These are phyloP conservation scores for Lissonota sp. DNA, from an alignment of 2,888 invertebrate species.

Conservation along the genomic window DNA sequence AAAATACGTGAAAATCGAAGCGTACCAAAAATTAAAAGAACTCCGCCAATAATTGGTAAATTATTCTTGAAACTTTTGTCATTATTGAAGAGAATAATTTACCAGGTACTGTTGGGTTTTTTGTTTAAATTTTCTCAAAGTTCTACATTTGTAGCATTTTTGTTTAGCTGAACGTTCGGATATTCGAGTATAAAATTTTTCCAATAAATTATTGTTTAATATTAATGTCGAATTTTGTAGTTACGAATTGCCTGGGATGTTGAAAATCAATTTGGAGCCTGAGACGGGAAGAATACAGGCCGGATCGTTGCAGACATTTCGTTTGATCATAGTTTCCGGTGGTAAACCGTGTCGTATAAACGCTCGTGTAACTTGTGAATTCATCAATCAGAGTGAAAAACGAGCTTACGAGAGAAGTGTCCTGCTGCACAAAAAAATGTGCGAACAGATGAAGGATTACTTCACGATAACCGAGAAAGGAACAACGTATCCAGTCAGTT, in stretches of 20 bases:
- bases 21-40: background rate
- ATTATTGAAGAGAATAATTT: too few species aligned
- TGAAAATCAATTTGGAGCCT: conserved; percentile 74
- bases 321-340: conserved; percentile 78
- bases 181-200: too few species aligned
- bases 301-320: conserved; percentile 77
- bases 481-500: conserved; percentile 76
- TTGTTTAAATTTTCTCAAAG: too few species aligned
- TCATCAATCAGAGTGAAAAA: conserved; percentile 81
- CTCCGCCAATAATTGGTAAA: background rate
- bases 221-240: conserved; percentile 68
- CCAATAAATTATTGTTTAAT: too few species aligned
- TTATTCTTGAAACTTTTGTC: background rate
- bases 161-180: too few species aligned
- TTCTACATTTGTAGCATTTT: too few species aligned
- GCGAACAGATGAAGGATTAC: conserved; percentile 76
- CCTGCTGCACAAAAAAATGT: conserved; percentile 69
- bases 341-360: conserved; percentile 77
- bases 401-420: conserved; percentile 78
- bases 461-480: conserved; percentile 83
- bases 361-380: conserved; percentile 79
- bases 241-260: conserved; percentile 73
- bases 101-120: too few species aligned
- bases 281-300: conserved; percentile 81
- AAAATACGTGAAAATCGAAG: background rate